Evolutionary conservation across 2,113 vertebrate species (phyloP), one percentile per base, ranked within the genome.

Genomic region (Dolichotis patagonum): DNA sequence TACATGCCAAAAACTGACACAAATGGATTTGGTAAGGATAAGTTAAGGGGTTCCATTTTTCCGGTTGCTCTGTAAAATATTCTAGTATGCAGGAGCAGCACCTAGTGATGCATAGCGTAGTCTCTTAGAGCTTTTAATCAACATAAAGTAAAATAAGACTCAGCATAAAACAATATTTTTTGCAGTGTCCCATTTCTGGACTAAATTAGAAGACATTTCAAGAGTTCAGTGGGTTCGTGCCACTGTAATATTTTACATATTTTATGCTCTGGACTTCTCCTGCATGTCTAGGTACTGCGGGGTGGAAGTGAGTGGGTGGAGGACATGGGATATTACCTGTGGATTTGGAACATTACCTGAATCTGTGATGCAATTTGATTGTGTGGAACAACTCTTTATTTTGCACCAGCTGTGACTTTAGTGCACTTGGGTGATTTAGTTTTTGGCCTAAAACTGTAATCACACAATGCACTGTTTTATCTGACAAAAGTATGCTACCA

Each of bases 21-120:
- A 84, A 88, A 46, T 69, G 7, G 4, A 94, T 88, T 69, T 89
- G 46, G 20, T 80, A 83, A 73, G 19, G 52, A 71, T 43, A 69
- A 85, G 81, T 62, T 60, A 78, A 17, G 10, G n/a, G 85, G 4
- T 67, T 1, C 41, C 12, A 12, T 62, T 87, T 5, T 56, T 19
- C 28, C 46, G 4, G 83, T n/a, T 41, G 22, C 28, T 49, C 22
- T 62, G 26, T 1, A 41, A 96, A 78, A 73, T 85, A 80, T 43
- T 90, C 62, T 85, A 20, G 38, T 86, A 67, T 49, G 12, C 7
- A 62, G 56, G 88, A 10, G 14, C 7, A 54, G 20, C 32, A 13
- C 14, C 35, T 67, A 24, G 1, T 88, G 84, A 35, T 58, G 30
- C 20, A 90, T 26, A 54, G 5, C 69, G 1, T 43, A 10, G 54